Conservation (phyloP, 2,113 vertebrate genomes). For the Gulo gulo region DNA sequence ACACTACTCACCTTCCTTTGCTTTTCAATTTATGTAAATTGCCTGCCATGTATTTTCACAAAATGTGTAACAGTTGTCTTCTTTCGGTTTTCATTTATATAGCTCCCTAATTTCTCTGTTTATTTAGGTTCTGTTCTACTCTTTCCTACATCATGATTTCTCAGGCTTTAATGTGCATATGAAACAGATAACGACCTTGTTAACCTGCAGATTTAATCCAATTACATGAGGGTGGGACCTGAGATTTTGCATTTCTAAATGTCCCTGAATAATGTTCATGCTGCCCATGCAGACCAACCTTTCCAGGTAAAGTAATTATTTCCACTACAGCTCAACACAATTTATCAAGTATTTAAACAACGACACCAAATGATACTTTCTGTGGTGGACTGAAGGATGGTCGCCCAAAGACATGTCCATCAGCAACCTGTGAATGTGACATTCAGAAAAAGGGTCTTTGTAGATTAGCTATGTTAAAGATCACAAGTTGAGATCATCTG, state of each 20-base stretch:
- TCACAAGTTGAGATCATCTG: not conserved
- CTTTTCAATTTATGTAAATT: not conserved
- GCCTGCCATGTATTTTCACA: not conserved
- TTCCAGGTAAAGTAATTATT: not conserved
- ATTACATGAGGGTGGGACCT: not conserved
- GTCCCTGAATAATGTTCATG: not conserved
- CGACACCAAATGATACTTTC: not conserved
- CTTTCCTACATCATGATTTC: not conserved
- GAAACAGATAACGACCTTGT: not conserved
- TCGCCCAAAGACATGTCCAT: not conserved
- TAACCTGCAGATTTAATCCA: not conserved
- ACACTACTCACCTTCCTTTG: not conserved
- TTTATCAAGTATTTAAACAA: not conserved
- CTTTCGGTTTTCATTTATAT: constrained; percentile 2
- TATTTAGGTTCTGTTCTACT: not conserved
- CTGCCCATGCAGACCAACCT: not conserved
- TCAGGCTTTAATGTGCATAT: not conserved
- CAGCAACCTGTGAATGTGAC: not conserved
- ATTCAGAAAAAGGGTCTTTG: not conserved
- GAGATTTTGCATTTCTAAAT: not conserved
- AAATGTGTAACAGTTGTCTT: not conserved
- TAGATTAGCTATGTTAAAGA: not conserved
- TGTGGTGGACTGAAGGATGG: not conserved
- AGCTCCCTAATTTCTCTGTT: not conserved
- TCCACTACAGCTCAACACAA: not conserved